Base-by-base conservation (phyloP, 2,888 invertebrate species). In the Drosophila ezoana region DNA sequence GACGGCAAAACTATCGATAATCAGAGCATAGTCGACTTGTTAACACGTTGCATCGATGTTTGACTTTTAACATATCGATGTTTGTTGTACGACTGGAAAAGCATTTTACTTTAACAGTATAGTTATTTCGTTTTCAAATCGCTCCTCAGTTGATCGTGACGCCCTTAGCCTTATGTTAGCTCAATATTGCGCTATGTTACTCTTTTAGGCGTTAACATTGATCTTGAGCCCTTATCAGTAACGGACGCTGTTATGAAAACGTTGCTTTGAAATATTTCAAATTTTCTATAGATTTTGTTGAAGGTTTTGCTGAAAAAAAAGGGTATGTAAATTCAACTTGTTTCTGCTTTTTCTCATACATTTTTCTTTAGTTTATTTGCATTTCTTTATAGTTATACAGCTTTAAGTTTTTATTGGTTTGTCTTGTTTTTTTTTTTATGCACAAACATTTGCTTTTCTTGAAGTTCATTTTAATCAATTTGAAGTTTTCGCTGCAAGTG, bases 361-460 rank as follows among this genome's bases (percentile, higher is more conserved):
- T 59, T 38, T 59, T 76, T 76, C 60, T 57, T 66, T 76, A 58
- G 72, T 76, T 76, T 76, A 68, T 70, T 53, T 47, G 48, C 45
- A 14, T 63, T 69, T 81, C 54, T 40, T 77, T 81, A 64, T 75
- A 85, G 82, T 79, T 69, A 69, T 65, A 81, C 85, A 81, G 68
- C 79, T 53, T 69, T 81, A 61, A 79, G 41, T 47, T 67, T 28
- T 38, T 32, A 28, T 32, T 47, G 45, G 20, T 35, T 52, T 59
- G 23, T 28, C 32, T 60, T 33, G 35, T 66, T 60, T 58, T 28
- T 58, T 60, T 43, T 59, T 49, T 52, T 40, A 32, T 49, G 13
- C 33, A 23, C 44, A 54, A 38, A 35, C 32, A 40, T 35, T 40
- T 54, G 11, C 14, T 53, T 54, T 38, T 40, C 3, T 41, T 61